These are phyloP conservation scores for Drosophila tanythrix DNA, from an alignment of 2,888 invertebrate genomes.

Conservation along the genomic window DNA sequence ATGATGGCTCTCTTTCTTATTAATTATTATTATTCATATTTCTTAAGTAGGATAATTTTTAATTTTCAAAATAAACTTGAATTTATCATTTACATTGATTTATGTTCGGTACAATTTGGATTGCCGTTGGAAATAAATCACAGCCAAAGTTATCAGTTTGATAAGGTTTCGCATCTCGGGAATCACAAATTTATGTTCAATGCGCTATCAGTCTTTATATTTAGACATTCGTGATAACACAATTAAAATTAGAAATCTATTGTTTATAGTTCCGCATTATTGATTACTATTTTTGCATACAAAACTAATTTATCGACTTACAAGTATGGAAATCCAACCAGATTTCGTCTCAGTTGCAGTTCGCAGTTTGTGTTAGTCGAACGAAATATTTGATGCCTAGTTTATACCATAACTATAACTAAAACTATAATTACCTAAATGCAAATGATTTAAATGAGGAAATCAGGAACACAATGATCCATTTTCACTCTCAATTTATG, in stretches of 20 bases:
- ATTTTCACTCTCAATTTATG: neutral
- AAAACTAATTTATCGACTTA: neutral
- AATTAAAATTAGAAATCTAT: neutral
- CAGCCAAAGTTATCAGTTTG: neutral
- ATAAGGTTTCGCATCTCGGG: neutral
- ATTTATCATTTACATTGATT: neutral
- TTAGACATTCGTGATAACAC: neutral
- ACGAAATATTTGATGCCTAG: constrained; percentile 12
- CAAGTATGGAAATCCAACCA: neutral
- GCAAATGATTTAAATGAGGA: neutral
- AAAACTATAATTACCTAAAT: neutral
- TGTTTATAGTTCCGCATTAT: neutral
- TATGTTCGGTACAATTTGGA: neutral
- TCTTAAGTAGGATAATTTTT: neutral
- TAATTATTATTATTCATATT: neutral
- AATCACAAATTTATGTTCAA: neutral
- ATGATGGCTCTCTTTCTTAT: neutral
- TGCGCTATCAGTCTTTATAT: neutral
- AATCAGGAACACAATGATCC: neutral
- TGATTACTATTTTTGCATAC: neutral
- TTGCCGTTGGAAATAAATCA: neutral
- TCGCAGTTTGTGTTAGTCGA: constrained; percentile 15
- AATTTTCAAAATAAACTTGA: neutral
- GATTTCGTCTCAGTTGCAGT: constrained; percentile 26
- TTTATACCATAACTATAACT: neutral